A percentile compares a stretch with the other conserved stretches of the same genome.
These are phyloP conservation scores for Agonopterix arenella DNA, from an alignment of 2,888 invertebrate species.

Conservation along the genomic window DNA sequence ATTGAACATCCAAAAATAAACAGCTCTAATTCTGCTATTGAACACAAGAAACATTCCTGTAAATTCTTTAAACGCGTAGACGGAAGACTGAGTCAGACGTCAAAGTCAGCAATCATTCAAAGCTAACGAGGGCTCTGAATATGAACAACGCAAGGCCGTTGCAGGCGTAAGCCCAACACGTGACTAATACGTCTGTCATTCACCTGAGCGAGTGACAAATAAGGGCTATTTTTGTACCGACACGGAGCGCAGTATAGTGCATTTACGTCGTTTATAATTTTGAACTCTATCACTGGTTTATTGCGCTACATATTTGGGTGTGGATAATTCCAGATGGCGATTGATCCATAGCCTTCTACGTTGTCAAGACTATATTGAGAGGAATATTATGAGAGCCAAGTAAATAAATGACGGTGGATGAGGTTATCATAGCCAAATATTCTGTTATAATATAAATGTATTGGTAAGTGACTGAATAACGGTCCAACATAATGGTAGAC, in stretches of 20 bases:
- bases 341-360: no score
- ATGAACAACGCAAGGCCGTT: constrained; percentile 21
- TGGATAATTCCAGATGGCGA: no score
- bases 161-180: constrained; percentile 34
- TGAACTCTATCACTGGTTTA: no score
- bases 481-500: not conserved
- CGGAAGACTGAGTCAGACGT: constrained; percentile 53
- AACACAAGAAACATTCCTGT: constrained; percentile 23
- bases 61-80: constrained; percentile 24
- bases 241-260: not conserved
- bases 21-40: constrained; percentile 14
- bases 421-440: no score
- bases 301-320: no score
- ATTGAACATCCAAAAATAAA: constrained; percentile 9
- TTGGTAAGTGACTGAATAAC: not conserved
- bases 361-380: no score
- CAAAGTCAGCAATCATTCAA: constrained; percentile 43
- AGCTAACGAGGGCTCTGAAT: constrained; percentile 28
- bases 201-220: constrained; percentile 11
- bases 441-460: no score
- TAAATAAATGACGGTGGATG: no score
- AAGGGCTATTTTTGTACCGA: not conserved
- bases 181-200: constrained; percentile 21
- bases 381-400: no score
- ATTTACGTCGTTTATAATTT: no score